Base-by-base conservation (phyloP, 2,113 vertebrate genomes). In the Oplegnathus fasciatus region DNA sequence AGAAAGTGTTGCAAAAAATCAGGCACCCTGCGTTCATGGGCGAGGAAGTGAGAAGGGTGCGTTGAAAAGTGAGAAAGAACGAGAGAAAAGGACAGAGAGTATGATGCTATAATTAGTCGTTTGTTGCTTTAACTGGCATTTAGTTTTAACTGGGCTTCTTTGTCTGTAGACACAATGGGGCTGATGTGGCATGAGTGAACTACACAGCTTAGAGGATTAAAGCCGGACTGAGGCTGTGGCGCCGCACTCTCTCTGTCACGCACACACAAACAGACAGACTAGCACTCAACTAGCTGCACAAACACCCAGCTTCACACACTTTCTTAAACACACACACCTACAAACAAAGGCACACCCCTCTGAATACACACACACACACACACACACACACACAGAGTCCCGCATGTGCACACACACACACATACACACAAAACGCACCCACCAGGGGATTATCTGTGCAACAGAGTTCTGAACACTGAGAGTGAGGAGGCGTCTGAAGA, bases 201-300 rank as follows among this genome's bases (percentile, higher is more conserved):
- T 89, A 91, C 92, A 91, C 92, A 90, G 91, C 81, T 93, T 89
- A 91, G 89, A 90, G 92, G 93, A 94, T 95, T 92, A 94, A 90
- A 84, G 88, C 84, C 82, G 89, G 92, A 93, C 91, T 40, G 73
- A 87, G 84, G 84, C 90, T 72, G 82, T 65, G 75, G 82, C 20
- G 71, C 75, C 74, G 52, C 83, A 50, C 86, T 83, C 84, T 55
- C 76, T 84, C 62, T 40, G 70, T 80, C 75, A 62, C 64, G 30
- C 86, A 57, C 73, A 84, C 64, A 74, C 66, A 78, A 10, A 84
- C 76, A 80, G 5, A 82, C 65, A 48, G 37, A 52, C 67, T 7
- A 2, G 15, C 46, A 65, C 76, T 50, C 64, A 10, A 30, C 34
- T 11, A 61, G 46, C 82, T 37, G 30, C 86, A 57, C 83, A 88